Evolutionary conservation across 1,140 invertebrate genomes (phyloP), one percentile per base, ranked within the genome.

Genomic region (Drosophila mauritiana): DNA sequence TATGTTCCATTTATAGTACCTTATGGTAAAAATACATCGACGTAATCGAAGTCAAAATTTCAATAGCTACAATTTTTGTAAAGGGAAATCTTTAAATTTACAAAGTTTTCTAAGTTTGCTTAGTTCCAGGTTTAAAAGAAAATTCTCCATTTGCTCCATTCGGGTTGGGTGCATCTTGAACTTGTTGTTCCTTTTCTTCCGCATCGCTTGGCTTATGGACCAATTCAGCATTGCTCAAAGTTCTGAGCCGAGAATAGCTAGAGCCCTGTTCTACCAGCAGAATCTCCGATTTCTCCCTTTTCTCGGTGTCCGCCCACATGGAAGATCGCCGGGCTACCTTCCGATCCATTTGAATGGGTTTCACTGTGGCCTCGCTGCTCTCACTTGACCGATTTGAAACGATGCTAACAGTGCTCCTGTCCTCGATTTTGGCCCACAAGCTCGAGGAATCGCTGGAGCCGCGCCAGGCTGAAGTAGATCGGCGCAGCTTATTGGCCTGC

Each of bases 1-100:
- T 98, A 48, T 0, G 7, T n/a, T 48, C 0, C 4, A 25, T 7
- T 13, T 12, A 13, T 22, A 3, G 20, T 22, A 22, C 3, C 20
- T 40, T n/a, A 7, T 13, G 6, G 6, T 31, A 7, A 31, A 31
- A 31, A 10, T 8, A 7, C 27, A 31, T 31, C 27, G 6, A 31
- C 27, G 27, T 31, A 2, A 31, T 31, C 8, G 7, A 31, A 31
- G 7, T 31, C 31, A 31, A 31, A 40, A n/a, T 8, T 40, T 7
- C 2, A 5, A n/a, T 5, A 39, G 12, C 13, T 13, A 13, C 37
- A 39, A 13, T n/a, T 45, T 22, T 22, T 3, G 20, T 22, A 2
- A 0, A 22, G 20, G 20, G 20, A 22, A 22, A 22, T 22, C 20
- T 2, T 22, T 2, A 22, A 22, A 22, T 22, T 22, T 3, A 22